Evolutionary conservation across 2,888 invertebrate genomes (phyloP), one percentile per base, ranked within the genome.

Genomic region (Dione juno): DNA sequence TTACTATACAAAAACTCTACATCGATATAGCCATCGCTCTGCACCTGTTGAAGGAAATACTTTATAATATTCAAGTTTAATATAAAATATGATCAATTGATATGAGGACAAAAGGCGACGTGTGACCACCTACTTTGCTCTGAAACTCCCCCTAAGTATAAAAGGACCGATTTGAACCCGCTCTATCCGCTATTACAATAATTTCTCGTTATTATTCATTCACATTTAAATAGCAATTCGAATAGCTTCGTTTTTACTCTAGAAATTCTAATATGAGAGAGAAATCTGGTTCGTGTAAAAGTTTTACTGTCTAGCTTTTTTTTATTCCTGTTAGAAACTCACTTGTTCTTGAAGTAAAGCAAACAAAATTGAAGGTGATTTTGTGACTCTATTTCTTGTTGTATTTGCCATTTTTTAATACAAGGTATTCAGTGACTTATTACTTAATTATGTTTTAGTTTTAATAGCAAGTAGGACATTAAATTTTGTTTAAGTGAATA

Each of bases 61-160:
- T 35, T 59, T n/a, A 66, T 58, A 68, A 54, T 66, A 69, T 69
- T 59, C 53, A 65, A 43, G 64, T 66, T 65, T 67, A 67, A 71
- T 74, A 74, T 74, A 69, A 74, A 74, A 74, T 69, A 74, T 74
- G 63, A 37, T 41, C 71, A 67, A 74, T 74, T 74, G 69, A 69
- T 74, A 74, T 71, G 64, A 53, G 59, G 66, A 71, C 71, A 71
- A 74, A 53, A 66, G 61, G 21, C 50, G 41, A 48, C 69, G 41
- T 66, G 57, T 54, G 63, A 69, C 69, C 69, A 57, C 50, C 48
- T 66, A 59, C 68, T 66, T 35, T 66, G 19, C 53, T 21, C 11
- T 45, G 9, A 19, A 14, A 52, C 53, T 43, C n/a, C 40, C 16
- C 37, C 59, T 9, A 28, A 8, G 14, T 28, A 28, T 28, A n/a